Conservation (phyloP, 2,888 invertebrate genomes). For the Parthenolecanium corni region DNA sequence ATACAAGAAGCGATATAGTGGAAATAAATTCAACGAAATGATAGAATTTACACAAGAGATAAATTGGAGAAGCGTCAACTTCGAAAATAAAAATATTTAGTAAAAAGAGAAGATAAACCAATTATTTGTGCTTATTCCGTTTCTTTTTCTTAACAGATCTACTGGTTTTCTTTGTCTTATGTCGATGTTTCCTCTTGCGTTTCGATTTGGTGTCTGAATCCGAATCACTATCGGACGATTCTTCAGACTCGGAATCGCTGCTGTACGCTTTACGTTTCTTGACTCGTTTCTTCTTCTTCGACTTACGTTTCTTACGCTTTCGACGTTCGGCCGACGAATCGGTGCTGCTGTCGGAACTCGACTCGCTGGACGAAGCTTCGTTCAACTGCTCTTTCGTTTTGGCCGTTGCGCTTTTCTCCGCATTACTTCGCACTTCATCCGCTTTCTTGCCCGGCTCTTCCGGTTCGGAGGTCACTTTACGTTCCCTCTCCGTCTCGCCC, state of each 20-base stretch:
- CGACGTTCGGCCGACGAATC: conserved; percentile 18
- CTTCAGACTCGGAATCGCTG: conserved; percentile 15
- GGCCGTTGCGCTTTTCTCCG: conserved; percentile 30
- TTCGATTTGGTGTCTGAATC: conserved; percentile 25
- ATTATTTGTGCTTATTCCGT: conserved; percentile 26
- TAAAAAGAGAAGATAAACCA: not conserved
- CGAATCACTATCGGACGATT: conserved; percentile 18
- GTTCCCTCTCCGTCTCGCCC: conserved; percentile 5
- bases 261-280: conserved; percentile 12
- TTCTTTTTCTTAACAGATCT: conserved; percentile 30
- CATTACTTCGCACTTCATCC: conserved; percentile 25
- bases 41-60: too few relatives aligned
- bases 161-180: conserved; percentile 27
- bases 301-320: conserved; percentile 30
- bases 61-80: too few relatives aligned
- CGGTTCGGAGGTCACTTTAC: not conserved
- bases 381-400: conserved; percentile 23
- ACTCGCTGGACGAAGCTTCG: conserved; percentile 26
- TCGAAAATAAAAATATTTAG: too few relatives aligned
- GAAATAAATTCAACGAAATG: too few relatives aligned
- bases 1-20: too few relatives aligned
- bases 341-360: conserved; percentile 10
- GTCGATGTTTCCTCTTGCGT: conserved; percentile 29
- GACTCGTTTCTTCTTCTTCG: conserved; percentile 7
- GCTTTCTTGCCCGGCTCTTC: conserved; percentile 9